phyloP scores from a whole-genome alignment of 2,888 invertebrate genomes.

The Xestia sexstrigata region DNA sequence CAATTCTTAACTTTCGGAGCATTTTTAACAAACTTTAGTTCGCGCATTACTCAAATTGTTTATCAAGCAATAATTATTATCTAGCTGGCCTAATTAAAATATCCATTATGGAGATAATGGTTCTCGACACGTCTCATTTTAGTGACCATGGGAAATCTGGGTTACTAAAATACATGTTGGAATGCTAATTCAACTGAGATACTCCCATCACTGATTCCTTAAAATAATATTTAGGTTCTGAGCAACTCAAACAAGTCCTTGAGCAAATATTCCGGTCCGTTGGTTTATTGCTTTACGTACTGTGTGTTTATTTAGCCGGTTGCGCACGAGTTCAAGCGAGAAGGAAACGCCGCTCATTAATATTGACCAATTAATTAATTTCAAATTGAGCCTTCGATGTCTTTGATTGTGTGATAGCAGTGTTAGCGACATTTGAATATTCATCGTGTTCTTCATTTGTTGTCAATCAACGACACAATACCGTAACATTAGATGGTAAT shows the following conservation, averaged over 20 bases:
- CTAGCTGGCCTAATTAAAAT: neutral
- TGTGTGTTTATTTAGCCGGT: constrained; percentile 71
- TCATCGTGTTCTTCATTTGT: constrained; percentile 39
- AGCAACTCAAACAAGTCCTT: constrained; percentile 65
- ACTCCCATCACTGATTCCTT: constrained; percentile 24
- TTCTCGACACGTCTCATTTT: neutral
- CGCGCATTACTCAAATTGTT: neutral
- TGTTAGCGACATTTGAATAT: constrained; percentile 41
- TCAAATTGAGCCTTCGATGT: constrained; percentile 68
- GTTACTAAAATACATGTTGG: constrained; percentile 40
- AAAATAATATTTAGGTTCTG: constrained; percentile 47
- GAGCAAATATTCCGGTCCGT: constrained; percentile 72
- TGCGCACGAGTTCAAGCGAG: constrained; percentile 75
- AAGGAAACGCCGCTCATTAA: constrained; percentile 73
- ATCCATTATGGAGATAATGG: neutral
- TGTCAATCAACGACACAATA: constrained; percentile 50
- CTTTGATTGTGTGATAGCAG: constrained; percentile 61
- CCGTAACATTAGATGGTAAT: constrained; percentile 37
- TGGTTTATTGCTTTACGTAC: constrained; percentile 71
- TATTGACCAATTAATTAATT: constrained; percentile 73
- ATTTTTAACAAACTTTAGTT: neutral
- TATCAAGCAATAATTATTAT: neutral
- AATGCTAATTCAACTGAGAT: constrained; percentile 12
- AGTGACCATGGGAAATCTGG: constrained; percentile 25
- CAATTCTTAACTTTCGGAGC: neutral